Evolutionary conservation across 2,888 invertebrate genomes (phyloP), one percentile per base, ranked within the genome.

Genomic region (Brenthis ino): DNA sequence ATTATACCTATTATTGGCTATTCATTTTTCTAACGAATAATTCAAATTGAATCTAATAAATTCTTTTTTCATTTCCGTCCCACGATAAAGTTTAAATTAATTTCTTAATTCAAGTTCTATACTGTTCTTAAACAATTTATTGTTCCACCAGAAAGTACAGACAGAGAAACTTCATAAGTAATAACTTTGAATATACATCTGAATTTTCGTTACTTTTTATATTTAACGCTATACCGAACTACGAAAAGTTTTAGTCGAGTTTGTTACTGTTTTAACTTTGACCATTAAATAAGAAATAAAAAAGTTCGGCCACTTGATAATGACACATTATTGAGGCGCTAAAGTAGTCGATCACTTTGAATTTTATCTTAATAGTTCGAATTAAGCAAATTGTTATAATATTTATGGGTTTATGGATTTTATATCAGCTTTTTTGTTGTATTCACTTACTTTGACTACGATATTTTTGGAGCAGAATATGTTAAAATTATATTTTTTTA

Each of bases 101-200:
- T 86, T 86, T 85, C 82, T 81, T 80, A 80, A 82, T 81, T 83
- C 79, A 79, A 88, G 83, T 85, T 88, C 87, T 88, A 54, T 66
- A 58, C 88, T 87, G 88, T 86, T 88, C 84, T 81, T 80, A 81
- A 85, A 78, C 80, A 79, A 87, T 88, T 89, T 89, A 88, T 87
- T 84, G 82, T 85, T 81, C 77, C 80, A 79, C 75, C 72, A 74
- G 76, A 75, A 73, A 68, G 58, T 60, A 68, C 58, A 65, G 57
- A 57, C 64, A 50, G 55, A 72, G 72, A 80, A 85, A 86, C 83
- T 87, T 85, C 75, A 78, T 77, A 85, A 84, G 85, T 86, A 85
- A 43, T 64, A 64, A 68, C 68, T 69, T 65, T 65, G 60, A 63
- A 69, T 69, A 65, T 65, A 65, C 60, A 65, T 61, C 61, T 50